Conservation (phyloP, 2,888 invertebrate genomes). For the Xestobium rufovillosum region DNA sequence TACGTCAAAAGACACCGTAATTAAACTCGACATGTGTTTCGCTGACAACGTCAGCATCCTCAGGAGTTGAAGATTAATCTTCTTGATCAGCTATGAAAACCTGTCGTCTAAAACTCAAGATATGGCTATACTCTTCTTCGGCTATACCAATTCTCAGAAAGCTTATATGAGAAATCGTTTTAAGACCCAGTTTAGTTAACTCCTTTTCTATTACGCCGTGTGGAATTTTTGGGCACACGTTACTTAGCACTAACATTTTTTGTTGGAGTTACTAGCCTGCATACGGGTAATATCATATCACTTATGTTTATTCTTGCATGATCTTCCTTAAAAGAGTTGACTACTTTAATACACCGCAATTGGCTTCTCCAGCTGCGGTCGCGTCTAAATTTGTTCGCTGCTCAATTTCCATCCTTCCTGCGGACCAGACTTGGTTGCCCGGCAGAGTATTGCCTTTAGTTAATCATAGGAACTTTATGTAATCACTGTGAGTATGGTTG, state of each 20-base stretch:
- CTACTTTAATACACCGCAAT: too few relatives aligned
- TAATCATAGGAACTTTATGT: too few relatives aligned
- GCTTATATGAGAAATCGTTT: constrained; percentile 20
- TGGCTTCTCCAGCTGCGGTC: too few relatives aligned
- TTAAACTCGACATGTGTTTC: too few relatives aligned
- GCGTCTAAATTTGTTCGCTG: too few relatives aligned
- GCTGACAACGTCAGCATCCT: too few relatives aligned
- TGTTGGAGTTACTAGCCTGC: constrained; percentile 22
- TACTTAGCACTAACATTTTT: constrained; percentile 26
- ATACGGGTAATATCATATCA: constrained; percentile 12
- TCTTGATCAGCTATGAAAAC: constrained; percentile 17
- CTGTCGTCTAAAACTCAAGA: constrained; percentile 26
- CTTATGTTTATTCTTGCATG: constrained; percentile 17
- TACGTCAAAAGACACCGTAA: too few relatives aligned
- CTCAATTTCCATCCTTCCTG: too few relatives aligned
- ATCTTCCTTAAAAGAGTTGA: constrained; percentile 18
- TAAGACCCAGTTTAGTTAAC: constrained; percentile 18
- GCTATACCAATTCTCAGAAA: constrained; percentile 24
- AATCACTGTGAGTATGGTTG: too few relatives aligned
- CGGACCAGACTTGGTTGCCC: too few relatives aligned
- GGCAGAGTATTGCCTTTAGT: too few relatives aligned
- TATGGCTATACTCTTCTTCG: constrained; percentile 21
- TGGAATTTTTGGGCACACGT: constrained; percentile 25
- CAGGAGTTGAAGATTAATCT: too few relatives aligned
- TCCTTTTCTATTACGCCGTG: constrained; percentile 18